Evolutionary conservation across 2,113 vertebrate genomes (phyloP).

Genomic region (Lophius piscatorius): DNA sequence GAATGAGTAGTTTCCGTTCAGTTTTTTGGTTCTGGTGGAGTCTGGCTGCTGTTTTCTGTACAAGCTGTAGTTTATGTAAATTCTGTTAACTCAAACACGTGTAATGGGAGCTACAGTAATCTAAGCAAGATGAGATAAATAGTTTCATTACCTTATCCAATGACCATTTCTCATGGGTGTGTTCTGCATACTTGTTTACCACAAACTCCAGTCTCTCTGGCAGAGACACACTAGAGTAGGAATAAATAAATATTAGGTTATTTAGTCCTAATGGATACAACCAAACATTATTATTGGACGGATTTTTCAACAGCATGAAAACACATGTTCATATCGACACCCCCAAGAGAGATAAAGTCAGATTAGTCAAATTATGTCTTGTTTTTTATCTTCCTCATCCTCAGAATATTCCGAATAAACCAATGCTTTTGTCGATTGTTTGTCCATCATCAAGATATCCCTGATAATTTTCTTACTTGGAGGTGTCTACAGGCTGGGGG

Average conservation of each 20-base stretch:
- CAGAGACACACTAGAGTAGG: constrained; percentile 82
- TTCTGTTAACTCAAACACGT: too few species aligned
- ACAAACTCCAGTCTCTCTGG: constrained; percentile 92
- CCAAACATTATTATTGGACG: neutral
- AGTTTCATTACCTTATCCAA: constrained; percentile 87
- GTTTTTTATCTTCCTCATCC: neutral
- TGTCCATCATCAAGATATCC: neutral
- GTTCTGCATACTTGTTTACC: constrained; percentile 95
- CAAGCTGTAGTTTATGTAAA: too few species aligned
- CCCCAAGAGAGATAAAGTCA: too few species aligned
- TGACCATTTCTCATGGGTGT: constrained; percentile 96
- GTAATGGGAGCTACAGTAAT: too few species aligned
- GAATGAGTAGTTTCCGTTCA: too few species aligned
- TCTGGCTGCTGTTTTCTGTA: too few species aligned
- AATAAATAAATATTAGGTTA: constrained; percentile 13
- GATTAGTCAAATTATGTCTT: too few species aligned
- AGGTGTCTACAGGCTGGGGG: constrained; percentile 91
- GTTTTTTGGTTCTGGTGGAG: too few species aligned
- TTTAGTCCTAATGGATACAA: neutral
- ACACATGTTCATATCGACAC: neutral
- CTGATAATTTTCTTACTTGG: constrained; percentile 66
- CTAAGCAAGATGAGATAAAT: too few species aligned
- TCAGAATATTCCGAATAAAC: neutral
- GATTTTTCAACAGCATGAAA: neutral
- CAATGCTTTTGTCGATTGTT: neutral